phyloP scores from a whole-genome alignment of 92 coral and sea anemone species.

The Paramuricea clavata region DNA sequence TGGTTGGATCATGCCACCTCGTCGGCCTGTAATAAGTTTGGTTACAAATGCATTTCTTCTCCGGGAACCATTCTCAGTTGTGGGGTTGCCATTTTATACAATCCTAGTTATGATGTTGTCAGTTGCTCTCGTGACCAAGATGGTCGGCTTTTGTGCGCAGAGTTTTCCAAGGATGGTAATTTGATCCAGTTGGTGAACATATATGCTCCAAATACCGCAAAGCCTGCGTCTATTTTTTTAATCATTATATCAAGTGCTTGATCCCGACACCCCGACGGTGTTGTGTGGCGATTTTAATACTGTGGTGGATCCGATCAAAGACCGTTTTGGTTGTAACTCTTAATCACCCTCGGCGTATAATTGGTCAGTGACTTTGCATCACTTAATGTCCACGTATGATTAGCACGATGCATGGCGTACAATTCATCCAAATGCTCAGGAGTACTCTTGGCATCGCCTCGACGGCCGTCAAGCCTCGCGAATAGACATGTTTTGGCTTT shows the following conservation, averaged over 20 bases:
- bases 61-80: slow-evolving; percentile 4
- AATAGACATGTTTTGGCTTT: slow-evolving; percentile 49
- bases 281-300: slow-evolving; percentile 21
- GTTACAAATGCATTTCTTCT: slow-evolving; percentile 11
- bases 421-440: neutral
- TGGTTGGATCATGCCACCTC: no score
- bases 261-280: neutral
- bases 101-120: neutral
- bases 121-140: neutral
- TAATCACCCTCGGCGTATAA: slow-evolving; percentile 36
- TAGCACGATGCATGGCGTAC: slow-evolving; percentile 52
- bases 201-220: slow-evolving; percentile 29
- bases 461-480: slow-evolving; percentile 47
- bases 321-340: neutral
- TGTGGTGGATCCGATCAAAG: neutral
- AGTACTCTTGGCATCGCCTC: slow-evolving; percentile 40
- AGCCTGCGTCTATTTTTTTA: slow-evolving; percentile 11
- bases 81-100: slow-evolving; percentile 36
- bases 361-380: neutral
- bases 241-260: slow-evolving; percentile 9
- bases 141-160: slow-evolving; percentile 41
- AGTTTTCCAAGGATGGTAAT: neutral
- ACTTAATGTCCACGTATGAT: neutral
- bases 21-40: no score
- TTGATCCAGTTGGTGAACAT: slow-evolving; percentile 14